These are phyloP conservation scores for Rhyacophila brunnea DNA, from an alignment of 1,140 invertebrate species.

Conservation along the genomic window DNA sequence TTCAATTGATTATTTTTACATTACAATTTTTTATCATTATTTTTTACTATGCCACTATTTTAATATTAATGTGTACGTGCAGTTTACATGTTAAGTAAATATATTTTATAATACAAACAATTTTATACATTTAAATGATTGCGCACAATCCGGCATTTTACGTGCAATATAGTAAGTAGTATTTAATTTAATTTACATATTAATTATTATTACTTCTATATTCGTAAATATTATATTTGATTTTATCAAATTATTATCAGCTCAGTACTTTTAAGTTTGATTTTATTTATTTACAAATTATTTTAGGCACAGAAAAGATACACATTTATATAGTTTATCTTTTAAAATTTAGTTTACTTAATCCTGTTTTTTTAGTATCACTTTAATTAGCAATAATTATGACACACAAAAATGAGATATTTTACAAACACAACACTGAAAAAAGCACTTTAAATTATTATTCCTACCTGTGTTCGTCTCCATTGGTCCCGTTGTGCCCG, in stretches of 20 bases:
- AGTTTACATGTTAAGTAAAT: not conserved
- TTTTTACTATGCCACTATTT: not conserved
- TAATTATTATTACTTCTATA: no score
- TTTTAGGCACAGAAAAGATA: no score
- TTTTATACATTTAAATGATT: not conserved
- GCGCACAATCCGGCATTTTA: not conserved
- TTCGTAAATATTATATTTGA: no score
- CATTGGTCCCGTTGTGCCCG: slow-evolving; percentile 42
- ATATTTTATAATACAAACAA: not conserved
- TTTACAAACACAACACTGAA: not conserved
- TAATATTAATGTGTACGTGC: not conserved
- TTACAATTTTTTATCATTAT: not conserved
- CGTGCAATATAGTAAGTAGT: no score
- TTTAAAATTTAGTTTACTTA: no score
- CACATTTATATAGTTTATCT: no score
- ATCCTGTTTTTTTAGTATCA: not conserved
- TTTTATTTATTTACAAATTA: no score
- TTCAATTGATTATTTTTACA: not conserved
- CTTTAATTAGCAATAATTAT: not conserved
- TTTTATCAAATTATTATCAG: no score
- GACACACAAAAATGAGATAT: not conserved
- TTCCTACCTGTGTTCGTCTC: slow-evolving; percentile 43
- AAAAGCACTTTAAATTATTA: not conserved
- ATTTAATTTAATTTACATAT: no score
- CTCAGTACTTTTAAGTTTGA: no score